phyloP scores from a whole-genome alignment of 2,113 vertebrate genomes.

The Toxotes chatareus region DNA sequence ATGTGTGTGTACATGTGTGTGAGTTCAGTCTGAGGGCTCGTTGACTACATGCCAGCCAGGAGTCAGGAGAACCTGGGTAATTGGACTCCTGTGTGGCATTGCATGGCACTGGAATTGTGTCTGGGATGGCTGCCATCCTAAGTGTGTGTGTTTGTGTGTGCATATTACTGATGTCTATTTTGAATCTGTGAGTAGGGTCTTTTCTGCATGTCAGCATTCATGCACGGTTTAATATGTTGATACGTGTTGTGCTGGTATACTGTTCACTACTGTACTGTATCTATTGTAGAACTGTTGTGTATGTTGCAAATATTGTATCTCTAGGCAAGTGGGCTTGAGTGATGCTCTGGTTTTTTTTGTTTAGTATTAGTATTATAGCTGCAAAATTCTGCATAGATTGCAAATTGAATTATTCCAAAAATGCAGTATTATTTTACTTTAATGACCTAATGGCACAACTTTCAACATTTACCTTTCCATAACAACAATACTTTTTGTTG shows the following conservation, averaged over 20 bases:
- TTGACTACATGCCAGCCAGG: constrained; percentile 57
- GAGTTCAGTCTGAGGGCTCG: constrained; percentile 7
- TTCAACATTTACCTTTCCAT: background rate
- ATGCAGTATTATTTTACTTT: background rate
- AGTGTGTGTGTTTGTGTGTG: constrained; percentile 8
- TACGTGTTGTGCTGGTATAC: background rate
- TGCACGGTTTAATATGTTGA: background rate
- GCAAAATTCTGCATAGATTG: too few relatives aligned
- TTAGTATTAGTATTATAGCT: background rate
- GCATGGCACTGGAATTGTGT: constrained; percentile 49
- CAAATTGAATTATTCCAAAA: too few relatives aligned
- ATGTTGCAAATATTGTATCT: background rate
- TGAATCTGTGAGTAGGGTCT: background rate
- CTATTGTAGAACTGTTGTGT: background rate
- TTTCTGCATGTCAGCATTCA: background rate
- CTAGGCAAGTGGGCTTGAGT: background rate
- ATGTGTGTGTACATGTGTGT: background rate
- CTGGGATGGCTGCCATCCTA: constrained; percentile 61
- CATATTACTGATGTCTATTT: constrained; percentile 11
- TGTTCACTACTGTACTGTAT: background rate
- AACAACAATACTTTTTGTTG: background rate
- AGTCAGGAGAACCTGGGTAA: constrained; percentile 64
- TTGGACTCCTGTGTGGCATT: constrained; percentile 64
- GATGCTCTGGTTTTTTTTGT: background rate
- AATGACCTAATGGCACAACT: background rate